These are phyloP conservation scores for Drosophila lini DNA, from an alignment of 1,140 invertebrate genomes.

Conservation along the genomic window DNA sequence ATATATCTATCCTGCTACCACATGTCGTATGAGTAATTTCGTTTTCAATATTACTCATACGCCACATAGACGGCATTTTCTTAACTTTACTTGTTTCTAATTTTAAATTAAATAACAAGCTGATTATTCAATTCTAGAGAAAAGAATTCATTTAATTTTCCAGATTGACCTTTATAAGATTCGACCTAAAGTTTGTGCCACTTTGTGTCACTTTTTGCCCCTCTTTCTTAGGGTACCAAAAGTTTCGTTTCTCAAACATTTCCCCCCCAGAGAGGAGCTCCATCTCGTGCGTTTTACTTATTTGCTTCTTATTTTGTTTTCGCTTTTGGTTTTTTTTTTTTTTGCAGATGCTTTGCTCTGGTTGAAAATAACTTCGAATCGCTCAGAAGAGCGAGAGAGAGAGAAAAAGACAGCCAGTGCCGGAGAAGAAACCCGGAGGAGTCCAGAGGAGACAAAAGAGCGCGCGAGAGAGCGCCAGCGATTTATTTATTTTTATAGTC, in stretches of 20 bases:
- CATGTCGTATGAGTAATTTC: conserved; percentile 1
- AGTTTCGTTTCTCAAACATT: conserved; percentile 7
- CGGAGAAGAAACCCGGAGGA: neutral
- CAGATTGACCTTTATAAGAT: neutral
- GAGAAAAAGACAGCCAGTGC: neutral
- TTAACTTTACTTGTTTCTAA: too few species aligned
- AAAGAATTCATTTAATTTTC: neutral
- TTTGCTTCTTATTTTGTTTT: conserved; percentile 19
- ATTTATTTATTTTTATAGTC: conserved; percentile 76
- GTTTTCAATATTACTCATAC: neutral
- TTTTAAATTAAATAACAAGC: too few species aligned
- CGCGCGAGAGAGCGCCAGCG: conserved; percentile 9
- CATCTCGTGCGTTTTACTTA: conserved; percentile 23
- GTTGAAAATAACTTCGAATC: conserved; percentile 75
- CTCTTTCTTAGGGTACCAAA: conserved; percentile 28
- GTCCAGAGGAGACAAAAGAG: conserved; percentile 10
- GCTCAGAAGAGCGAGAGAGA: conserved; percentile 26
- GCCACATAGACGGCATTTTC: neutral
- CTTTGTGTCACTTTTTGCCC: neutral
- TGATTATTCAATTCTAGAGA: too few species aligned
- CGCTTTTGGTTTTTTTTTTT: conserved; percentile 15
- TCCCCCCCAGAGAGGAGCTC: conserved; percentile 18
- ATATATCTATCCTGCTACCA: neutral
- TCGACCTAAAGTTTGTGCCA: neutral
- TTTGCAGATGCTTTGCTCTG: conserved; percentile 72